Evolutionary conservation across 2,888 invertebrate species (phyloP), one percentile per base, ranked within the genome.

Genomic region (Resseliella maxima): DNA sequence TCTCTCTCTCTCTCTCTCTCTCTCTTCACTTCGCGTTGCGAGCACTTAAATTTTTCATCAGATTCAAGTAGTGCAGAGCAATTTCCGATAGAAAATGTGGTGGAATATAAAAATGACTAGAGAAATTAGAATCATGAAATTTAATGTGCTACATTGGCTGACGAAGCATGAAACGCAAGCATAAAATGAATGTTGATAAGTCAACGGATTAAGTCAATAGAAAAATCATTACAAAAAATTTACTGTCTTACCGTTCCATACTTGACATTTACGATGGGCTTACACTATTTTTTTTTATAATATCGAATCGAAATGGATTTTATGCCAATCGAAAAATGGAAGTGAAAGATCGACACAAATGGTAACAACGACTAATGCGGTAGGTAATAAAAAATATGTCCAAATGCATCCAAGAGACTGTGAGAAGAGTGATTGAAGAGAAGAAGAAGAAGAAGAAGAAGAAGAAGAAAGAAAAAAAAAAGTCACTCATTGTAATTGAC

Each of bases 401-500:
- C 31, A 1, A 31, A 31, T 31, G 72, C 8, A 18, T 50, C 2
- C 8, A 2, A 8, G 41, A 8, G 41, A 8, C 6, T 41, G 27
- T 15, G 27, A 27, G 59, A n/a, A 5, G n/a, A n/a, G n/a, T n/a
- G n/a, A n/a, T n/a, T n/a, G n/a, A n/a, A n/a, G n/a, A n/a, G n/a
- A n/a, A n/a, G n/a, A n/a, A n/a, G n/a, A n/a, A n/a, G n/a, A n/a
- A n/a, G n/a, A n/a, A n/a, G n/a, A n/a, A 59, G 59, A 59, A 24
- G 24, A 12, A 59, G 59, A 59, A 27, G 72, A 31, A 35, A 72
- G 2, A 72, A 31, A 59, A 59, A 59, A 31, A 72, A 72, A 72
- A n/a, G n/a, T n/a, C n/a, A n/a, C n/a, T n/a, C n/a, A n/a, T 72
- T 72, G 72, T 72, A 72, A 72, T 72, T 72, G 46, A 72, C 72